Percentiles rank a stretch among this genome's conserved stretches.
phyloP scores from a whole-genome alignment of 2,797 vertebrate species.

The Labroides dimidiatus region DNA sequence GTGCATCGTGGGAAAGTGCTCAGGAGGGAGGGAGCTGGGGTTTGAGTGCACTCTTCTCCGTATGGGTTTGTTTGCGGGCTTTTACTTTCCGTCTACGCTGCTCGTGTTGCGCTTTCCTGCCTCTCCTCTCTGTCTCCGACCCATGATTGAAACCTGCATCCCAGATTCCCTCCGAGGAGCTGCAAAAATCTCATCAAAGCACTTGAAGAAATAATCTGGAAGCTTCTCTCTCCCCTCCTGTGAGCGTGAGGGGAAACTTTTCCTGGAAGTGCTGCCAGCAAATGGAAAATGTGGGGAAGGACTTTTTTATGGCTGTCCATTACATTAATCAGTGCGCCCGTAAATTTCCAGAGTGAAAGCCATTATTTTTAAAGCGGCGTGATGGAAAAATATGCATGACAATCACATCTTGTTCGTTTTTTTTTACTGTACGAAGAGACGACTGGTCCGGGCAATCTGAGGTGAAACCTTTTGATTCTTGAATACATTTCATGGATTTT shows the following conservation, averaged over 20 bases:
- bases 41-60: slow-evolving; percentile 21
- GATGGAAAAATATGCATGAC: slow-evolving; percentile 41
- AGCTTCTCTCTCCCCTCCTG: slow-evolving; percentile 32
- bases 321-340: slow-evolving; percentile 59
- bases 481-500: slow-evolving; percentile 24
- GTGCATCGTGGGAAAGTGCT: slow-evolving; percentile 61
- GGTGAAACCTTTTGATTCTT: slow-evolving; percentile 19
- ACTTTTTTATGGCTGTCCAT: slow-evolving; percentile 74
- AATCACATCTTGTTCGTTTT: slow-evolving; percentile 14
- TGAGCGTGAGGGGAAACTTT: slow-evolving; percentile 53
- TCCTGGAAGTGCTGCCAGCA: slow-evolving; percentile 65
- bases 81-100: too few relatives aligned
- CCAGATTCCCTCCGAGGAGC: slow-evolving; percentile 53
- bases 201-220: slow-evolving; percentile 53
- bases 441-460: not conserved
- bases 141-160: slow-evolving; percentile 55
- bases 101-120: slow-evolving; percentile 35
- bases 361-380: slow-evolving; percentile 48
- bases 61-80: slow-evolving; percentile 37
- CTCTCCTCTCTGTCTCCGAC: slow-evolving; percentile 35
- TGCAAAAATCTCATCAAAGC: slow-evolving; percentile 69
- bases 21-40: slow-evolving; percentile 2
- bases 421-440: slow-evolving; percentile 23
- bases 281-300: slow-evolving; percentile 67
- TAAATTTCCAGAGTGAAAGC: slow-evolving; percentile 49